Percentiles rank a stretch among this genome's conserved stretches.
phyloP scores from a whole-genome alignment of 2,888 invertebrate genomes.

The Plebejus melissa region DNA sequence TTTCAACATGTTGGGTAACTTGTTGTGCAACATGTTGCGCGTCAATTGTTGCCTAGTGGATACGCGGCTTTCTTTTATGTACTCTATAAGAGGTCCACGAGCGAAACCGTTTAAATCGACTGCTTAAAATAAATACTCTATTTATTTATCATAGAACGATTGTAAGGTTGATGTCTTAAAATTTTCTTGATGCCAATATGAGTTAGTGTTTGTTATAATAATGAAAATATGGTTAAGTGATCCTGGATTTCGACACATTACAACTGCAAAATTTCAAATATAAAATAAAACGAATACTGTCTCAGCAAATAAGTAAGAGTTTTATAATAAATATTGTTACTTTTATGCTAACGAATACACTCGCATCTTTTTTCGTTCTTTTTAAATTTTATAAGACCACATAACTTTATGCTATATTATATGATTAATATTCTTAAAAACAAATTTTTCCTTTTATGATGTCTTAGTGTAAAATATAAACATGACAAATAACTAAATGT shows the following conservation, averaged over 20 bases:
- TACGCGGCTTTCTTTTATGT: background rate
- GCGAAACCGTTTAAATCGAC: background rate
- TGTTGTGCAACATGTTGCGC: no score
- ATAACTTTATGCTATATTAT: background rate
- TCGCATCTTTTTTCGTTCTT: background rate
- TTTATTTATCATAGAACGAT: background rate
- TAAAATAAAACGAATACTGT: background rate
- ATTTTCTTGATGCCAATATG: background rate
- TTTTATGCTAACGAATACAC: background rate
- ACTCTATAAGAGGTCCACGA: background rate
- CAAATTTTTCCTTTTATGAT: background rate
- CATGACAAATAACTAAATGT: background rate
- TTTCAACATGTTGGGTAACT: no score
- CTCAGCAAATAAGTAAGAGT: background rate
- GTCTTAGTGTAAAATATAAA: background rate
- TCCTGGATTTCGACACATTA: background rate
- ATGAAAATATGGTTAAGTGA: background rate
- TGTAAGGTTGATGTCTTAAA: background rate
- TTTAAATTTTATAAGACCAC: background rate
- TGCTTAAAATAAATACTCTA: slow-evolving; percentile 15
- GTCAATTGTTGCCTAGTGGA: no score
- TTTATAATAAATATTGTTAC: background rate
- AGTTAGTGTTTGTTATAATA: background rate
- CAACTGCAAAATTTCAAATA: background rate
- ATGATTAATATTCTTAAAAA: background rate